Conservation (phyloP, 1,140 invertebrate genomes). For the Pseudobourletiella spinata region DNA sequence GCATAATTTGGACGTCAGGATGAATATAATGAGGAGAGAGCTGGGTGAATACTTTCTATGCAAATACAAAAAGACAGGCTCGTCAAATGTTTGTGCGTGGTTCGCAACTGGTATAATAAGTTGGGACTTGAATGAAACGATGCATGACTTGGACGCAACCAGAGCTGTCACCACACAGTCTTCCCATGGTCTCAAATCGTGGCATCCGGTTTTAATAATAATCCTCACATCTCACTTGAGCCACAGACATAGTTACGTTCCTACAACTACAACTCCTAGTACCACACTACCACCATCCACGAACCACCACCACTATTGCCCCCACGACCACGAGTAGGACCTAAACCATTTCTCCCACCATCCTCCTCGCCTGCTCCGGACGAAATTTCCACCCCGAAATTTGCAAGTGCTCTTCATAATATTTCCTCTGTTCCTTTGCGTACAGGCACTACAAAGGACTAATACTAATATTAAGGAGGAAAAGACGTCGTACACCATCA, state of each 20-base stretch:
- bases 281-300: too few species aligned
- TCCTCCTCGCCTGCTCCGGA: too few species aligned
- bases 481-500: too few species aligned
- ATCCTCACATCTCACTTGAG: slow-evolving; percentile 5
- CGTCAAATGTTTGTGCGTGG: slow-evolving; percentile 8
- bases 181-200: not conserved
- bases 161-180: slow-evolving; percentile 7
- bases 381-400: too few species aligned
- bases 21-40: slow-evolving; percentile 2
- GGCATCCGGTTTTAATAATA: slow-evolving; percentile 6
- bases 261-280: too few species aligned
- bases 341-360: too few species aligned
- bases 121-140: slow-evolving; percentile 8
- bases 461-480: too few species aligned
- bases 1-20: slow-evolving; percentile 5
- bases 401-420: too few species aligned
- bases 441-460: too few species aligned
- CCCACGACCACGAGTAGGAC: too few species aligned
- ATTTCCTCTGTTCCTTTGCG: too few species aligned
- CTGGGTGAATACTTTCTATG: not conserved
- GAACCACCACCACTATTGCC: too few species aligned
- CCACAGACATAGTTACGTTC: not conserved
- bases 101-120: slow-evolving; percentile 1
- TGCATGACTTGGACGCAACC: slow-evolving; percentile 9
- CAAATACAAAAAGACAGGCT: slow-evolving; percentile 8